Conservation (phyloP, 2,888 invertebrate genomes). For the Troides oblongomaculatus region DNA sequence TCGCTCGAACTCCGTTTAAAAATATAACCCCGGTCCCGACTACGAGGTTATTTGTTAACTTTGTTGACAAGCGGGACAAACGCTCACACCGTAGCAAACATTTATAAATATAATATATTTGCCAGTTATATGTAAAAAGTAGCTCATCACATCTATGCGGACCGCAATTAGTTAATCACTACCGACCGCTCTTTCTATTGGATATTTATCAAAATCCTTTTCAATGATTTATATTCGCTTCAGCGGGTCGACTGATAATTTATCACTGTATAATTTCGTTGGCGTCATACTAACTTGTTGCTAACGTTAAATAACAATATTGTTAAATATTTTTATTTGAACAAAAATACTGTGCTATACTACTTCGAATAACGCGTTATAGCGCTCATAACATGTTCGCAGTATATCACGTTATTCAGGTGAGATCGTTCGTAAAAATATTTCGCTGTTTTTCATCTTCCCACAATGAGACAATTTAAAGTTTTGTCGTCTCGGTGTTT, state of each 20-base stretch:
- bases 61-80: slow-evolving; percentile 9
- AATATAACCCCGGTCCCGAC: slow-evolving; percentile 21
- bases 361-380: no score
- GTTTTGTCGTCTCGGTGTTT: slow-evolving; percentile 48
- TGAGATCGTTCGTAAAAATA: slow-evolving; percentile 18
- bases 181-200: background rate
- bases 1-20: slow-evolving; percentile 15
- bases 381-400: no score
- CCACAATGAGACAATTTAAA: slow-evolving; percentile 30
- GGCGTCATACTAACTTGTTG: no score
- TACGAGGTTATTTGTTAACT: slow-evolving; percentile 30
- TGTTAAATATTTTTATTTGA: no score
- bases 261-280: background rate
- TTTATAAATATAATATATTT: no score
- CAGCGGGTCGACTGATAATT: background rate
- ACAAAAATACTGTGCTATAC: no score
- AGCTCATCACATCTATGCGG: no score
- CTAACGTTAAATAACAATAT: no score
- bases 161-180: background rate
- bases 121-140: no score
- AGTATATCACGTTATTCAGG: slow-evolving; percentile 20
- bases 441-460: slow-evolving; percentile 16
- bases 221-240: background rate
- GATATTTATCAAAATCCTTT: background rate
- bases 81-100: background rate